Conservation (phyloP, 2,888 invertebrate genomes). For the Gerris lacustris region DNA sequence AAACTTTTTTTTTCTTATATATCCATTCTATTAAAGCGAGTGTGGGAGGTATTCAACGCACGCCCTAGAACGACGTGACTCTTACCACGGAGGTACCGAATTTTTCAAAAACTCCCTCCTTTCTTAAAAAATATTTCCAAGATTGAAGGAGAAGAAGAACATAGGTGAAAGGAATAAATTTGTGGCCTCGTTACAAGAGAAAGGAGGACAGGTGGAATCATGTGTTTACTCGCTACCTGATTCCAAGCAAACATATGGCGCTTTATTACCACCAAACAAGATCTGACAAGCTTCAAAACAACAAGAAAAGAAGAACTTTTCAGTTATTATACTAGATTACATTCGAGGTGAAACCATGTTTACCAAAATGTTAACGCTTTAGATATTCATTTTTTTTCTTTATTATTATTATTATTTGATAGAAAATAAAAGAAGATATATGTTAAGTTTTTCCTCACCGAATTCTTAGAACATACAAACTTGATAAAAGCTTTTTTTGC, state of each 20-base stretch:
- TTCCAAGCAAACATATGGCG: neutral
- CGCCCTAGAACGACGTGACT: neutral
- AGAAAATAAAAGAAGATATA: too few relatives aligned
- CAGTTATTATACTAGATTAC: too few relatives aligned
- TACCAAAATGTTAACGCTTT: too few relatives aligned
- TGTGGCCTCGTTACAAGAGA: neutral
- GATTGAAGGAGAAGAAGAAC: neutral
- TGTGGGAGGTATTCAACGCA: neutral
- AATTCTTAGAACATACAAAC: too few relatives aligned
- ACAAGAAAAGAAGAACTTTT: too few relatives aligned
- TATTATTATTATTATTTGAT: too few relatives aligned
- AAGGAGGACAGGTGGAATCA: constrained; percentile 1
- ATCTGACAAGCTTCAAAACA: too few relatives aligned
- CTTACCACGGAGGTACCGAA: neutral
- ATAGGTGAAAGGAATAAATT: neutral
- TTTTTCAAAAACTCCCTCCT: neutral
- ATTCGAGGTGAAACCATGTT: too few relatives aligned
- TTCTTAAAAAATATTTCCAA: neutral
- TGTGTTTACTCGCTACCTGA: neutral
- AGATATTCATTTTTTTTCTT: too few relatives aligned
- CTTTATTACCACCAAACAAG: neutral
- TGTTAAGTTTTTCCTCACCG: too few relatives aligned
- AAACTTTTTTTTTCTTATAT: neutral
- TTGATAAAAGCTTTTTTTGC: too few relatives aligned
- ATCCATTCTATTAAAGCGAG: neutral